Evolutionary conservation across 2,888 invertebrate genomes (phyloP).

Genomic region (Leucania comma): DNA sequence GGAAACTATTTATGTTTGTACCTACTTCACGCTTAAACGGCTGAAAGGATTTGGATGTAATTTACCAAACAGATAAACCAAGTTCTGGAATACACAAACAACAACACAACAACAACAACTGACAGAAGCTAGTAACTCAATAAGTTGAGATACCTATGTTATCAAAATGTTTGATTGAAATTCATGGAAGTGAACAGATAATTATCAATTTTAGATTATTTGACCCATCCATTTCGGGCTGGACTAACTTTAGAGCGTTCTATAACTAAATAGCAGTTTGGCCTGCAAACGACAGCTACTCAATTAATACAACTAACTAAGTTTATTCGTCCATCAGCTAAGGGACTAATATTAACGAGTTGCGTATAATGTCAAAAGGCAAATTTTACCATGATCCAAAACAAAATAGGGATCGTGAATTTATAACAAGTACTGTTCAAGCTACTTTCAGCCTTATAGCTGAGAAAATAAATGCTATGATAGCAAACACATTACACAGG

Average conservation of each 20-base stretch:
- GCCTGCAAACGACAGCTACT: slow-evolving; percentile 50
- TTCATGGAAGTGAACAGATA: slow-evolving; percentile 18
- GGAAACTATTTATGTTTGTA: no score
- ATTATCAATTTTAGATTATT: slow-evolving; percentile 25
- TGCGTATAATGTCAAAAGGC: slow-evolving; percentile 39
- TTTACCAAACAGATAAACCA: no score
- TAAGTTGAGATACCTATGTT: background rate
- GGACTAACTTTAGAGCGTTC: slow-evolving; percentile 31
- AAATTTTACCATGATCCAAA: slow-evolving; percentile 54
- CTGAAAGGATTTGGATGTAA: no score
- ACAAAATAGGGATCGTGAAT: slow-evolving; percentile 36
- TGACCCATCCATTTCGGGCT: slow-evolving; percentile 18
- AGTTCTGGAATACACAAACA: no score
- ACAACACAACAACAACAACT: no score
- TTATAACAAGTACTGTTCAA: slow-evolving; percentile 8
- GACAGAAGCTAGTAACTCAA: background rate
- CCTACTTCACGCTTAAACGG: no score
- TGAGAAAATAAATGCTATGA: slow-evolving; percentile 31
- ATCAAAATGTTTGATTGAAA: slow-evolving; percentile 17
- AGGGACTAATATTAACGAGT: slow-evolving; percentile 45
- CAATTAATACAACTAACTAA: slow-evolving; percentile 46
- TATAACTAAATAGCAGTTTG: slow-evolving; percentile 33
- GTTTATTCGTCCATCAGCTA: slow-evolving; percentile 46
- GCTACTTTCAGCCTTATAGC: slow-evolving; percentile 30
- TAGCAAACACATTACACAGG: slow-evolving; percentile 19